Percentiles rank a stretch among this genome's conserved stretches.
Conservation (phyloP, 2,888 invertebrate genomes). For the Diploptera punctata region DNA sequence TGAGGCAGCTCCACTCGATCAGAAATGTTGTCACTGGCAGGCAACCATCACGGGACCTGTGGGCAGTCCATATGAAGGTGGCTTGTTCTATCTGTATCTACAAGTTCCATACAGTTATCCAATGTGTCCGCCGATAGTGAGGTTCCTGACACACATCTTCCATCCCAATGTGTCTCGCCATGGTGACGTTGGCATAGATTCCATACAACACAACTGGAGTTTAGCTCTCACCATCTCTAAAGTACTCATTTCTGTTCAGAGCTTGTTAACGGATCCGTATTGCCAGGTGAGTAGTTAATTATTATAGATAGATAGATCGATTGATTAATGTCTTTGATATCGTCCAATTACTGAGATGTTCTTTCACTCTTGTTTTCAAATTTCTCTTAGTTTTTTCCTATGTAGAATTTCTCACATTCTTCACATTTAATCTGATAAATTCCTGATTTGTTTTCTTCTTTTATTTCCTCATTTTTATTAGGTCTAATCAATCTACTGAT, state of each 20-base stretch:
- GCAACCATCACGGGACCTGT: slow-evolving; percentile 91
- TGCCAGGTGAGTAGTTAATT: slow-evolving; percentile 75
- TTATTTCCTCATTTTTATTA: no score
- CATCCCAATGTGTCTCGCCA: slow-evolving; percentile 96
- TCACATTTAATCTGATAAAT: no score
- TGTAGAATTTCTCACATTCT: no score
- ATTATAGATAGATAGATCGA: no score
- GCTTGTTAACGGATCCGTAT: slow-evolving; percentile 87
- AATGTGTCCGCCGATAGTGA: slow-evolving; percentile 88
- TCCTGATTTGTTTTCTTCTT: no score
- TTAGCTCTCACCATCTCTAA: slow-evolving; percentile 90
- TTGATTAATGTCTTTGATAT: no score
- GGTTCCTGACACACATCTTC: slow-evolving; percentile 91
- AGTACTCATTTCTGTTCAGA: slow-evolving; percentile 86
- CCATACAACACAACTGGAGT: slow-evolving; percentile 97
- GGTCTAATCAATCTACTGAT: no score
- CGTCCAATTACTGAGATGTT: no score
- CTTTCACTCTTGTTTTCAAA: no score
- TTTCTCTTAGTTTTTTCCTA: no score
- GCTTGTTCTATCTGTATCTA: slow-evolving; percentile 88
- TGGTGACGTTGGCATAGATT: slow-evolving; percentile 95
- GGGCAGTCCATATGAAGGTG: slow-evolving; percentile 94
- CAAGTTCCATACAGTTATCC: slow-evolving; percentile 75
- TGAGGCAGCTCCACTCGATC: slow-evolving; percentile 80
- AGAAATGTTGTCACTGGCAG: slow-evolving; percentile 89